Evolutionary conservation across 2,797 vertebrate genomes (phyloP), one percentile per base, ranked within the genome.

Genomic region (Enteromius radiatus): DNA sequence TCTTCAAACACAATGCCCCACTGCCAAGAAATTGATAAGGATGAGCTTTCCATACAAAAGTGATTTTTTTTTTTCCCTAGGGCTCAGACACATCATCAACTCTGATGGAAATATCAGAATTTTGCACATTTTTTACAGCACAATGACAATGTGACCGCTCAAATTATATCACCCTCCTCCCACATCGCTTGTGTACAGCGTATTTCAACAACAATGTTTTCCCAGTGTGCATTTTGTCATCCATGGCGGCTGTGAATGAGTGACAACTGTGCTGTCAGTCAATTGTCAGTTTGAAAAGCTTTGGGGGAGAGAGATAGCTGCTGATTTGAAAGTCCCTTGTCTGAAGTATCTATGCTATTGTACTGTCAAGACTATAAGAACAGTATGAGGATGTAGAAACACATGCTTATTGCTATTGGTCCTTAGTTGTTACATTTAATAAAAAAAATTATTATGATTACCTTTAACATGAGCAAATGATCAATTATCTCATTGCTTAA

Each of bases 241-340:
- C 28, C 5, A 41, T 45, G 54, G 52, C 9, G 14, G 79, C 28
- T 73, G n/a, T 64, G 56, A 74, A 59, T 74, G 78, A 81, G 38
- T 76, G 78, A 63, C 71, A 84, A 41, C 69, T 71, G 45, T 36
- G 65, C 78, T n/a, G 64, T 75, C 56, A 76, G 78, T 26, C 45
- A 43, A 38, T 28, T 76, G 70, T 76, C 78, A 76, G 33, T 76
- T 38, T 76, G 67, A 63, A 84, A 67, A 7, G 47, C 14, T 80
- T 73, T 80, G 54, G 19, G 28, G n/a, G 77, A 45, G 77, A 76
- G 47, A 75, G 61, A 61, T 68, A 65, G 23, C 70, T 49, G 70
- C 21, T 76, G 70, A 75, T 76, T 49, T 76, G 2, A 80, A 69
- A 76, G 26, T 2, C 64, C 26, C 70, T 31, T 80, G n/a, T 67